Percentiles rank a stretch among this genome's conserved stretches.
Conservation (phyloP, 2,888 invertebrate genomes). For the Thelaira solivaga region DNA sequence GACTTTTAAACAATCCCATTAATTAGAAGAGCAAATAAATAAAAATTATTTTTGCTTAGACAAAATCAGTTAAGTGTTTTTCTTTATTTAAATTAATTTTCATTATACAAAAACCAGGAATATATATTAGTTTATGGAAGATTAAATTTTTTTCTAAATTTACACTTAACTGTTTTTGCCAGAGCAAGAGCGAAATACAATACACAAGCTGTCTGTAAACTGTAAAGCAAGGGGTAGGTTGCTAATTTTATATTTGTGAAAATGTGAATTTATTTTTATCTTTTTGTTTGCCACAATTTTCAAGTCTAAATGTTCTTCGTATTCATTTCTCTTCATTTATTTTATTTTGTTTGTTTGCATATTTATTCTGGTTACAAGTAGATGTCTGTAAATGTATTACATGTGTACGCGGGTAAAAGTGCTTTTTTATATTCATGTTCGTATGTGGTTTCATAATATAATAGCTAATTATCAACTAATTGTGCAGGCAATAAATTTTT, state of each 20-base stretch:
- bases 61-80: too few species aligned
- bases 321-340: background rate
- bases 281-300: conserved; percentile 9
- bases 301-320: background rate
- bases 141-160: too few species aligned
- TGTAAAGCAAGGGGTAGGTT: conserved; percentile 25
- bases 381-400: background rate
- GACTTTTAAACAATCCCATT: conserved; percentile 7
- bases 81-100: too few species aligned
- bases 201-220: background rate
- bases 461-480: conserved; percentile 61
- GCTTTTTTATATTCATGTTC: background rate
- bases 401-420: background rate
- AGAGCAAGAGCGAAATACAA: too few species aligned
- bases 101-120: too few species aligned
- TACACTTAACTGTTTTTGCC: too few species aligned
- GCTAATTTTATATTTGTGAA: conserved; percentile 28
- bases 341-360: background rate
- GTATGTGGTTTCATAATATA: conserved; percentile 53
- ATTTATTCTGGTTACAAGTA: background rate
- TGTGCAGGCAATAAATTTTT: conserved; percentile 56
- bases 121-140: too few species aligned
- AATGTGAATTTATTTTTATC: conserved; percentile 4
- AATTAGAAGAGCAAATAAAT: background rate
- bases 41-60: too few species aligned